These are phyloP conservation scores for Suillia variegata DNA, from an alignment of 2,888 invertebrate genomes.

Conservation along the genomic window DNA sequence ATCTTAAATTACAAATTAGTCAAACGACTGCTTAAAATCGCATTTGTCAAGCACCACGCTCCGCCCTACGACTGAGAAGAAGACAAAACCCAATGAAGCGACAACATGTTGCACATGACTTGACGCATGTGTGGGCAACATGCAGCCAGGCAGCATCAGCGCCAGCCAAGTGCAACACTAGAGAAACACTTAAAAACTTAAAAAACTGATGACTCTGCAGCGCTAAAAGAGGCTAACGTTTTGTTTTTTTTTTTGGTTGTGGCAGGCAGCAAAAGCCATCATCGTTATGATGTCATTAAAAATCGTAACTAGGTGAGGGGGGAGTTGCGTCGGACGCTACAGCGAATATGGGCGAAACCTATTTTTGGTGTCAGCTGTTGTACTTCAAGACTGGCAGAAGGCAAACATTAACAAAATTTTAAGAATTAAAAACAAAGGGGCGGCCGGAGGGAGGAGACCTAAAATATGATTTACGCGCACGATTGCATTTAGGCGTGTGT, in stretches of 20 bases:
- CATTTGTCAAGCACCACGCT: not conserved
- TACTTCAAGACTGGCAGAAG: not conserved
- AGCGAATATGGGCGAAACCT: conserved; percentile 31
- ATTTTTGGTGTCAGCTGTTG: conserved; percentile 27
- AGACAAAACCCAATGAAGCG: conserved; percentile 25
- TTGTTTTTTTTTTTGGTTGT: too few species aligned
- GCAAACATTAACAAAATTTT: too few species aligned
- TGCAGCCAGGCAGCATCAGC: not conserved
- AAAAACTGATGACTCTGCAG: not conserved
- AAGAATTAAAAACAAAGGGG: too few species aligned
- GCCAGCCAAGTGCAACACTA: conserved; percentile 48
- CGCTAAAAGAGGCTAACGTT: too few species aligned
- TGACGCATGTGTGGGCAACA: not conserved
- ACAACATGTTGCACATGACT: conserved; percentile 54
- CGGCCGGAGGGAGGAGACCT: not conserved
- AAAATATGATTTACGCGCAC: not conserved
- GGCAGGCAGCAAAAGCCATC: too few species aligned
- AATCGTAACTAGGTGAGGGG: not conserved
- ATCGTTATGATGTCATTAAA: too few species aligned
- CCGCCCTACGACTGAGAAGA: conserved; percentile 15
- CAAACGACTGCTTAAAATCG: not conserved
- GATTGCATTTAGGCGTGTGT: not conserved
- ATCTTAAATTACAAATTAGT: conserved; percentile 14
- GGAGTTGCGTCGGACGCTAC: not conserved
- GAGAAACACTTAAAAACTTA: conserved; percentile 18